Evolutionary conservation across 2,797 vertebrate species (phyloP).

Genomic region (Sebastes cheni): DNA sequence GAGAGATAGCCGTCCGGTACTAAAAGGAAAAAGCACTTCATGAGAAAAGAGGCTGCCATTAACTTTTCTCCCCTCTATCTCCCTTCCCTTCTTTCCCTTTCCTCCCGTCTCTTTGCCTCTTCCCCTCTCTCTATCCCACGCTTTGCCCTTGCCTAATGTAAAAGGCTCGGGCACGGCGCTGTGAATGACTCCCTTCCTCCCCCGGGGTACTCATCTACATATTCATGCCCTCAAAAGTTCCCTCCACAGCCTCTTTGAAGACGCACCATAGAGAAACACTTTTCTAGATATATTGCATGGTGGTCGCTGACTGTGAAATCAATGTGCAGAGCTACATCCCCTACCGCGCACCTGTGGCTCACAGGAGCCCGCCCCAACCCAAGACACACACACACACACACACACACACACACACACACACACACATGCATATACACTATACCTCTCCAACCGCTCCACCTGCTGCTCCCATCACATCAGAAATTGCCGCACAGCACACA

Average conservation of each 20-base stretch:
- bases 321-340: slow-evolving; percentile 55
- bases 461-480: slow-evolving; percentile 36
- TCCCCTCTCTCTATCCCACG: slow-evolving; percentile 25
- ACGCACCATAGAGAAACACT: slow-evolving; percentile 60
- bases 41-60: slow-evolving; percentile 42
- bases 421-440: neutral
- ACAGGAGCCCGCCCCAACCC: slow-evolving; percentile 1
- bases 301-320: slow-evolving; percentile 71
- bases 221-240: slow-evolving; percentile 71
- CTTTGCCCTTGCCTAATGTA: slow-evolving; percentile 60
- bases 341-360: slow-evolving; percentile 66
- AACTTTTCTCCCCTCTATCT: slow-evolving; percentile 34
- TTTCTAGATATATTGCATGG: slow-evolving; percentile 62
- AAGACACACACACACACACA: neutral
- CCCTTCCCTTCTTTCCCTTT: slow-evolving; percentile 16
- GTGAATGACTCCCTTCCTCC: slow-evolving; percentile 65
- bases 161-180: slow-evolving; percentile 53
- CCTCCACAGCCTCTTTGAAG: slow-evolving; percentile 63
- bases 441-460: slow-evolving; percentile 12
- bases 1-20: neutral
- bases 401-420: slow-evolving; percentile 1
- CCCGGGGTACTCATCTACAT: slow-evolving; percentile 71
- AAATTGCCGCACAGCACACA: slow-evolving; percentile 6
- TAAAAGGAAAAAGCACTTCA: slow-evolving; percentile 63
- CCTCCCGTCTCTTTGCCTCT: slow-evolving; percentile 21